Percentiles rank a stretch among this genome's conserved stretches.
Conservation (phyloP, 2,888 invertebrate genomes). For the Drosophila leonis region DNA sequence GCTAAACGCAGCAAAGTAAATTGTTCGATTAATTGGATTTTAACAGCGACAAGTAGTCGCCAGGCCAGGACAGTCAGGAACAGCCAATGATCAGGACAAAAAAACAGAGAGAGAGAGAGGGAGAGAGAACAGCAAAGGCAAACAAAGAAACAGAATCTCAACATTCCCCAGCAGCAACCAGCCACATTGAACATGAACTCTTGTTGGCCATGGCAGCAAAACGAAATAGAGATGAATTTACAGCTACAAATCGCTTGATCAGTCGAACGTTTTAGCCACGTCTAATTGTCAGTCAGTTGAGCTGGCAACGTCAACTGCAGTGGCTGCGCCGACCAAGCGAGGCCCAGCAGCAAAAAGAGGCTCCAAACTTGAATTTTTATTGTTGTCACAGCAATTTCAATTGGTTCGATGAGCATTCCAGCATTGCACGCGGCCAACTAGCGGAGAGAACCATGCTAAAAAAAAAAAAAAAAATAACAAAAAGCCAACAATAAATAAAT, state of each 20-base stretch:
- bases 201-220: constrained; percentile 44
- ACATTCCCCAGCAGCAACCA: constrained; percentile 66
- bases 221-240: constrained; percentile 82
- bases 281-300: constrained; percentile 80
- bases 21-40: constrained; percentile 81
- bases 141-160: constrained; percentile 38
- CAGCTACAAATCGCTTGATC: constrained; percentile 84
- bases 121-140: constrained; percentile 12
- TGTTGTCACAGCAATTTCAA: constrained; percentile 85
- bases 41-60: constrained; percentile 81
- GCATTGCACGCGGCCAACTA: constrained; percentile 79
- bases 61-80: constrained; percentile 42
- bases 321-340: constrained; percentile 1
- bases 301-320: constrained; percentile 50
- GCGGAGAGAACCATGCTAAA: constrained; percentile 47
- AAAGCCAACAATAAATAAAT: constrained; percentile 34
- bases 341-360: constrained; percentile 60
- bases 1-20: constrained; percentile 80
- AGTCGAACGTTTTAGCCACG: constrained; percentile 79
- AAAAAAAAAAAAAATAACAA: constrained; percentile 33
- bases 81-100: constrained; percentile 36
- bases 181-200: constrained; percentile 65
- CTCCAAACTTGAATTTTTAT: constrained; percentile 83
- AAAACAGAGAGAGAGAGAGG: background rate
- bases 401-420: constrained; percentile 84